phyloP scores from a whole-genome alignment of 2,888 invertebrate genomes.

The Agrochola circellaris region DNA sequence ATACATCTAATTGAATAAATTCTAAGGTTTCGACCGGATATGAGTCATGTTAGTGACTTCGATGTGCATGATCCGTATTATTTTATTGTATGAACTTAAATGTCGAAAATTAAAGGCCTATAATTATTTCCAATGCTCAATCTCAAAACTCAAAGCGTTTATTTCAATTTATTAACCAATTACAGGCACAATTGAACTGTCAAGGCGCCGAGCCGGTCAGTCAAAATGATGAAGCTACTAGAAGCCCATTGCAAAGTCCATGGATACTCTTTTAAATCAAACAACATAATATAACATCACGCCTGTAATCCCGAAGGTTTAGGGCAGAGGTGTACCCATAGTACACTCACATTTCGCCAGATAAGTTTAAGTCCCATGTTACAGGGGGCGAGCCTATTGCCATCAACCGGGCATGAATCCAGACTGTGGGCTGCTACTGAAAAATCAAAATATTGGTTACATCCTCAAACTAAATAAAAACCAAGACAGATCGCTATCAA shows the following conservation, averaged over 20 bases:
- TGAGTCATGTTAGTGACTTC: neutral
- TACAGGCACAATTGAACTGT: neutral
- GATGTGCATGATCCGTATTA: conserved; percentile 26
- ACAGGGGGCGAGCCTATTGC: too few species aligned
- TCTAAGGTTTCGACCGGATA: conserved; percentile 17
- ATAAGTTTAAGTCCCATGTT: too few species aligned
- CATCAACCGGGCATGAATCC: too few species aligned
- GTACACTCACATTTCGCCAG: too few species aligned
- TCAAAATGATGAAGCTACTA: neutral
- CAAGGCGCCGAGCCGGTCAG: neutral
- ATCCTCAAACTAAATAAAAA: too few species aligned
- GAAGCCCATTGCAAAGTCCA: neutral
- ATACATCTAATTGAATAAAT: conserved; percentile 34
- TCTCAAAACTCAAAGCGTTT: neutral
- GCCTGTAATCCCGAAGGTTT: too few species aligned
- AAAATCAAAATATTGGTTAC: too few species aligned
- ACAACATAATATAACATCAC: neutral
- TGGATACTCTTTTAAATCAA: neutral
- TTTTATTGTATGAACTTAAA: conserved; percentile 13
- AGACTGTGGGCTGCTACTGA: too few species aligned
- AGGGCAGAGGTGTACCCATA: too few species aligned
- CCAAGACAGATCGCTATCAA: too few species aligned
- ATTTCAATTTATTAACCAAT: neutral
- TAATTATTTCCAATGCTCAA: neutral
- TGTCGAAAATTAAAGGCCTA: neutral